Conservation (phyloP, 1,140 invertebrate genomes). For the Andricus grossulariae region DNA sequence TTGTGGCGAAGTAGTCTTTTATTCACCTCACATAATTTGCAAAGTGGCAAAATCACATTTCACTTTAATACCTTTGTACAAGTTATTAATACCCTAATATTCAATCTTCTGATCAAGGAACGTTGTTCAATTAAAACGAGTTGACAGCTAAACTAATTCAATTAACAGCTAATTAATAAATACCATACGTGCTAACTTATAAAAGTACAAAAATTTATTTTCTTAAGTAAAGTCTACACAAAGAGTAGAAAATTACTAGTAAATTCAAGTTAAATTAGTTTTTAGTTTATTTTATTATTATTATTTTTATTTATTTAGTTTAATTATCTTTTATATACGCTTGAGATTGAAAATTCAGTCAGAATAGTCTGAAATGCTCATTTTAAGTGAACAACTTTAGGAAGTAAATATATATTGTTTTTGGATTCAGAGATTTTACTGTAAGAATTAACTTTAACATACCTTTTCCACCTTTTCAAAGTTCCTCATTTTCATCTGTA, state of each 20-base stretch:
- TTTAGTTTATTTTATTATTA: too few relatives aligned
- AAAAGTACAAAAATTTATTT: too few relatives aligned
- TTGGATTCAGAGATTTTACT: slow-evolving; percentile 58
- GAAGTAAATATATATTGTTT: slow-evolving; percentile 45
- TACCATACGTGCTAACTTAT: too few relatives aligned
- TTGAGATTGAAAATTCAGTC: not conserved
- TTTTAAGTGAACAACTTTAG: slow-evolving; percentile 59
- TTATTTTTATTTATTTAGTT: not conserved
- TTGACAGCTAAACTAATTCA: not conserved
- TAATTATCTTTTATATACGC: slow-evolving; percentile 12
- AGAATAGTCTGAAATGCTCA: slow-evolving; percentile 3
- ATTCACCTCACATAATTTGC: slow-evolving; percentile 74
- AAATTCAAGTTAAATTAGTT: too few relatives aligned
- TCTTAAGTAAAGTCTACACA: too few relatives aligned
- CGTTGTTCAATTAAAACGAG: slow-evolving; percentile 57
- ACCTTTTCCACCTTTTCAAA: slow-evolving; percentile 99
- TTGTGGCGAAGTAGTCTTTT: slow-evolving; percentile 72
- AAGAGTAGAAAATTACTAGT: too few relatives aligned
- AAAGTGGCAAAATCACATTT: slow-evolving; percentile 71
- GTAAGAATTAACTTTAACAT: slow-evolving; percentile 75
- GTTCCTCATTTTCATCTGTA: slow-evolving; percentile 94
- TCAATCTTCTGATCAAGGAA: slow-evolving; percentile 23
- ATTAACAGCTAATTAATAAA: too few relatives aligned
- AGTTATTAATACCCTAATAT: slow-evolving; percentile 49
- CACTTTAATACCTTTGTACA: slow-evolving; percentile 50